Evolutionary conservation across 2,113 vertebrate species (phyloP).

Genomic region (Notarius quadriscutis): DNA sequence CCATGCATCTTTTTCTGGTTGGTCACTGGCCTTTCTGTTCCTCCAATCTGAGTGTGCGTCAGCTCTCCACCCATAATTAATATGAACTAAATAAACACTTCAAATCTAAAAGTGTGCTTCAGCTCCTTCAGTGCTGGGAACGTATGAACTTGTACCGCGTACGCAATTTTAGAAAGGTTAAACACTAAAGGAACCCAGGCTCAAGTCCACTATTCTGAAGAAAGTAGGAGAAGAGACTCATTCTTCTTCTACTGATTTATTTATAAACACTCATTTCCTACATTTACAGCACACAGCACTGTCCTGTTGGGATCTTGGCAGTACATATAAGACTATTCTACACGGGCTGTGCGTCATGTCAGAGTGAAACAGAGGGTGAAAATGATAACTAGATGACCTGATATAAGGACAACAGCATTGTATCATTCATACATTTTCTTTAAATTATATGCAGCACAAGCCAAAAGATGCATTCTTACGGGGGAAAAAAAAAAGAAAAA

Average conservation of each 20-base stretch:
- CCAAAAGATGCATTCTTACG: neutral
- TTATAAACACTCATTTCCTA: neutral
- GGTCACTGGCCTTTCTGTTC: constrained; percentile 38
- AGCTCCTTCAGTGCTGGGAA: neutral
- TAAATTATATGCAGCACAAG: neutral
- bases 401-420: neutral
- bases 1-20: constrained; percentile 22
- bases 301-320: neutral
- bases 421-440: neutral
- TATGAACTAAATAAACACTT: constrained; percentile 30
- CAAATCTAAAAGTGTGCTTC: neutral
- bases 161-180: neutral
- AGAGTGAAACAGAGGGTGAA: neutral
- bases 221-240: neutral
- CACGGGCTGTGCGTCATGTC: neutral
- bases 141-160: neutral
- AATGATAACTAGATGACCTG: neutral
- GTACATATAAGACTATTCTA: neutral
- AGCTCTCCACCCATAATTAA: constrained; percentile 40
- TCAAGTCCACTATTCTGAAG: neutral
- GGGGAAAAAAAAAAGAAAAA: neutral
- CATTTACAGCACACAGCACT: neutral
- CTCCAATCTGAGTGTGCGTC: constrained; percentile 42
- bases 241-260: neutral
- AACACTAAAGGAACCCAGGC: neutral